phyloP scores from a whole-genome alignment of 2,797 vertebrate genomes.

The Scolopax bukidnonensis region DNA sequence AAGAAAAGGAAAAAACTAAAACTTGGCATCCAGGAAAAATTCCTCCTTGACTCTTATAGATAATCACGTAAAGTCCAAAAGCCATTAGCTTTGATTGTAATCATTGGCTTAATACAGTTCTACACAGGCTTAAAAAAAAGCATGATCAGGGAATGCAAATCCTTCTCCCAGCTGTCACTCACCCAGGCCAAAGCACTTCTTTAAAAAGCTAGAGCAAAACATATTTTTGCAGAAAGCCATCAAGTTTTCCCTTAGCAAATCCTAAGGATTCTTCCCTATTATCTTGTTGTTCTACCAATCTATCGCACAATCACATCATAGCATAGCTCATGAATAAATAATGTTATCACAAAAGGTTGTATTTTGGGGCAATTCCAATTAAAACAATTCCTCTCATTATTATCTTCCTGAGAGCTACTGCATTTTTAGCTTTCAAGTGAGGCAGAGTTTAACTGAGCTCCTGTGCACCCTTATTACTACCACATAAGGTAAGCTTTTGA shows the following conservation, averaged over 20 bases:
- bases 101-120: slow-evolving; percentile 31
- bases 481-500: neutral
- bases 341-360: neutral
- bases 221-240: neutral
- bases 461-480: neutral
- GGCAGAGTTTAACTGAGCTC: neutral
- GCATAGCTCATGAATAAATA: neutral
- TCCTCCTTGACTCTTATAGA: neutral
- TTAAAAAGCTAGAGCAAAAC: neutral
- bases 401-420: neutral
- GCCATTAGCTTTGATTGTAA: slow-evolving; percentile 45
- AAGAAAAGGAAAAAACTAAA: accelerated
- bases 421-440: neutral
- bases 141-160: slow-evolving; percentile 18
- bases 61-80: slow-evolving; percentile 12
- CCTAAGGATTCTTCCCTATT: neutral
- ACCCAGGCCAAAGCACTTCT: neutral
- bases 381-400: neutral
- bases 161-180: neutral
- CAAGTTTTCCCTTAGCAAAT: slow-evolving; percentile 9
- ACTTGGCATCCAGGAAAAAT: neutral
- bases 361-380: neutral
- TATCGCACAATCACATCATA: neutral
- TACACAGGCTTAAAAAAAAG: neutral
- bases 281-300: neutral